A percentile compares a stretch with the other conserved stretches of the same genome.
Conservation (phyloP, 2,888 invertebrate species). For the Acleris emargana region DNA sequence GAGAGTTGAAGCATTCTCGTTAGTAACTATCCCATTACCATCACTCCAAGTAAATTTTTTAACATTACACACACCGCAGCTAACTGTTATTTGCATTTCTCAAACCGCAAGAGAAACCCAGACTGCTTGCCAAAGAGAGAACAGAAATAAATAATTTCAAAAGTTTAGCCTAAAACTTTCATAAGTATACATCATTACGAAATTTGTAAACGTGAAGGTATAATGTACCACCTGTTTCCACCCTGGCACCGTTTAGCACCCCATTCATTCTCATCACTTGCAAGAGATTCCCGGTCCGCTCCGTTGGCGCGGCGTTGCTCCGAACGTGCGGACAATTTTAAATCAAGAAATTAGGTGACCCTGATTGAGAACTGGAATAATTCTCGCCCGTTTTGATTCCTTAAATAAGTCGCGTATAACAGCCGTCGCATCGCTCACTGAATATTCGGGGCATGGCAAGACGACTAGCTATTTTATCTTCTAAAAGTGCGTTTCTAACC, state of each 20-base stretch:
- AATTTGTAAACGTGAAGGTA: not conserved
- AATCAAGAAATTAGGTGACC: constrained; percentile 37
- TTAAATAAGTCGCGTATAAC: constrained; percentile 40
- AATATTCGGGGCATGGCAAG: too few relatives aligned
- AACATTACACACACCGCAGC: not conserved
- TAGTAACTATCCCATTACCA: too few relatives aligned
- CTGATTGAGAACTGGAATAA: constrained; percentile 27
- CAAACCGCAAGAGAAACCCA: too few relatives aligned
- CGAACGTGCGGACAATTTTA: constrained; percentile 36
- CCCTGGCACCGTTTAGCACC: not conserved
- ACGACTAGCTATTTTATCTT: not conserved
- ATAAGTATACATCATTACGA: too few relatives aligned
- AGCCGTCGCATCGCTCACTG: constrained; percentile 6
- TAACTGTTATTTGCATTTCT: too few relatives aligned
- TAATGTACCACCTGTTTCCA: constrained; percentile 1
- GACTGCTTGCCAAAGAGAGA: too few relatives aligned
- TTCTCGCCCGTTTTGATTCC: constrained; percentile 41
- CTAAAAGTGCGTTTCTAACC: not conserved
- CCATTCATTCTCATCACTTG: constrained; percentile 11
- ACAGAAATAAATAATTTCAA: too few relatives aligned
- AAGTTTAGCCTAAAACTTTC: too few relatives aligned
- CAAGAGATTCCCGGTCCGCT: not conserved
- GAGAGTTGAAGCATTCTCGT: too few relatives aligned
- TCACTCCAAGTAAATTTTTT: not conserved
- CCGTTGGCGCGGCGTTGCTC: constrained; percentile 7